These are phyloP conservation scores for Callipepla californica DNA, from an alignment of 2,113 vertebrate species.

Conservation along the genomic window DNA sequence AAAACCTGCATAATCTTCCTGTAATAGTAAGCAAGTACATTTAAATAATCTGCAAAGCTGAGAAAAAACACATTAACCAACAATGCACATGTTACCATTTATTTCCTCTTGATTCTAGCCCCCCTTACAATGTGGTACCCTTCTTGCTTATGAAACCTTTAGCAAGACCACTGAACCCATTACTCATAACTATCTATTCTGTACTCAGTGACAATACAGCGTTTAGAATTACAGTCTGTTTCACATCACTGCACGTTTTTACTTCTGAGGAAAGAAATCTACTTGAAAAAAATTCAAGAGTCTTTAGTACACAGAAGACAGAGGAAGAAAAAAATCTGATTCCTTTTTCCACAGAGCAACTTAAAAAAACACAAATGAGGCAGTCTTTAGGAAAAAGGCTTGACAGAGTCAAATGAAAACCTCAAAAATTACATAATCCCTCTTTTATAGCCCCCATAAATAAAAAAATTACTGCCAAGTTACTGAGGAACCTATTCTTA, in stretches of 20 bases:
- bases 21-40: background rate
- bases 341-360: background rate
- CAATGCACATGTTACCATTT: background rate
- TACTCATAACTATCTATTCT: background rate
- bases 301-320: background rate
- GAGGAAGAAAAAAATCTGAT: background rate
- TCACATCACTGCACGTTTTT: background rate
- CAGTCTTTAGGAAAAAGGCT: background rate
- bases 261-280: background rate
- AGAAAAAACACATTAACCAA: background rate
- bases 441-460: background rate
- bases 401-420: background rate
- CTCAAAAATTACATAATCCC: background rate
- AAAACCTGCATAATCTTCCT: background rate
- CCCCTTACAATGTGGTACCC: background rate
- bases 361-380: background rate
- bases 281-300: background rate
- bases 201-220: background rate
- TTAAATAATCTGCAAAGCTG: background rate
- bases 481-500: background rate
- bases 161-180: background rate
- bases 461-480: background rate
- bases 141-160: background rate
- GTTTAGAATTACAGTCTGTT: background rate
- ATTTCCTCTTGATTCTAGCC: background rate